phyloP scores from a whole-genome alignment of 1,140 invertebrate species.

The Trichogramma pretiosum region DNA sequence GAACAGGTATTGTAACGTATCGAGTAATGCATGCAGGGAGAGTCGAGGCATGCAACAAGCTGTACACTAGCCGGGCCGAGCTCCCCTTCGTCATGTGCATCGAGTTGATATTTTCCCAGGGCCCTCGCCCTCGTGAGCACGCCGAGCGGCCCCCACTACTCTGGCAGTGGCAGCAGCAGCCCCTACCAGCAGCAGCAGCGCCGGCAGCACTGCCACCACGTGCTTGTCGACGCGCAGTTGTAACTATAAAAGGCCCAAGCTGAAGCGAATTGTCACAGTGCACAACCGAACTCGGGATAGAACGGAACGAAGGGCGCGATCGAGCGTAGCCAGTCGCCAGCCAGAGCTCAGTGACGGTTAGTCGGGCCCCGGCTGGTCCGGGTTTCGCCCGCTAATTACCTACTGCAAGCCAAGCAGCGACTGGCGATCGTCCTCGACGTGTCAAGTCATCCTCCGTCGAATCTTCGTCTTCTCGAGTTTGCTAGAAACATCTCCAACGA shows the following conservation, averaged over 20 bases:
- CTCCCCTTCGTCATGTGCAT: conserved; percentile 31
- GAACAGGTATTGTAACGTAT: conserved; percentile 11
- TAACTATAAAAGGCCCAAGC: conserved; percentile 8
- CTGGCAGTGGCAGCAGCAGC: too few relatives aligned
- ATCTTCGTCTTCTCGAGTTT: conserved; percentile 2
- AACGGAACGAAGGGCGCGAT: neutral
- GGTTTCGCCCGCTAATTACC: conserved; percentile 11
- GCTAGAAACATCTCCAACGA: too few relatives aligned
- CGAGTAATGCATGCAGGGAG: neutral
- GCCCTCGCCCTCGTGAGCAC: conserved; percentile 18
- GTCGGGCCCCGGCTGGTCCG: conserved; percentile 10
- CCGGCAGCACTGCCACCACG: too few relatives aligned
- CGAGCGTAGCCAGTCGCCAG: conserved; percentile 21
- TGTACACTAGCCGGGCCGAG: conserved; percentile 5
- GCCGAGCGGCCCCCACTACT: too few relatives aligned
- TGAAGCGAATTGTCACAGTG: conserved; percentile 6
- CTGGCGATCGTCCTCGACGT: too few relatives aligned
- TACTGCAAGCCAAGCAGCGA: neutral
- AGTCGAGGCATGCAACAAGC: neutral
- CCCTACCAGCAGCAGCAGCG: too few relatives aligned
- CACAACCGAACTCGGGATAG: conserved; percentile 20
- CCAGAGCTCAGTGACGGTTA: too few relatives aligned
- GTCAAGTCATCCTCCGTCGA: too few relatives aligned
- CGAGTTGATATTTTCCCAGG: conserved; percentile 36
- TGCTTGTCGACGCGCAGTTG: conserved; percentile 12